These are phyloP conservation scores for Stegodyphus dumicola DNA, from an alignment of 1,140 invertebrate genomes.

Conservation along the genomic window DNA sequence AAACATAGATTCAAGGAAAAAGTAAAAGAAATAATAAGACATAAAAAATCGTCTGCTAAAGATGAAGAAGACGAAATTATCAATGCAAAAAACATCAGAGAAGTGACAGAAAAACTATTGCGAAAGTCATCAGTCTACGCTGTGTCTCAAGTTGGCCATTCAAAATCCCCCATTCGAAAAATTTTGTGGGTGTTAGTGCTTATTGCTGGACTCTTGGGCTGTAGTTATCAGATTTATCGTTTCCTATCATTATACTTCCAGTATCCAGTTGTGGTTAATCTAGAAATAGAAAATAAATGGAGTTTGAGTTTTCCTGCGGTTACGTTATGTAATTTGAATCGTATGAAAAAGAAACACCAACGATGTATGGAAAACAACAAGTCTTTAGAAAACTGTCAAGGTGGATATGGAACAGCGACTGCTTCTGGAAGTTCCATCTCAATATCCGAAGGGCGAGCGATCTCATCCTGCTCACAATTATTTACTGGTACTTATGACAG, in stretches of 20 bases:
- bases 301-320: conserved; percentile 2
- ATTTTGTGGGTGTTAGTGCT: conserved; percentile 10
- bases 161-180: not conserved
- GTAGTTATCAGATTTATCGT: not conserved
- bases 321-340: conserved; percentile 21
- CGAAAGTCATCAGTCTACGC: not conserved
- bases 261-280: conserved; percentile 7
- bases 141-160: not conserved
- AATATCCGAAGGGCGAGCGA: not conserved
- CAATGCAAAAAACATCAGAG: too few species aligned
- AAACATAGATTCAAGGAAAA: too few species aligned
- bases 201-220: not conserved
- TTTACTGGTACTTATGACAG: not conserved
- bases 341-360: not conserved
- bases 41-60: too few species aligned
- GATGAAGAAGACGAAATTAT: too few species aligned
- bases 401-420: not conserved
- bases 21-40: too few species aligned
- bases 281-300: not conserved
- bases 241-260: conserved; percentile 1
- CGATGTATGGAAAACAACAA: not conserved
- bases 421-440: not conserved
- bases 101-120: not conserved
- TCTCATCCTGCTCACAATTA: not conserved
- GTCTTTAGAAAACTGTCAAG: not conserved